Percentiles rank a stretch among this genome's conserved stretches.
phyloP scores from a whole-genome alignment of 53 echinoderm and acorn worm genomes.

The Paracentrotus lividus region DNA sequence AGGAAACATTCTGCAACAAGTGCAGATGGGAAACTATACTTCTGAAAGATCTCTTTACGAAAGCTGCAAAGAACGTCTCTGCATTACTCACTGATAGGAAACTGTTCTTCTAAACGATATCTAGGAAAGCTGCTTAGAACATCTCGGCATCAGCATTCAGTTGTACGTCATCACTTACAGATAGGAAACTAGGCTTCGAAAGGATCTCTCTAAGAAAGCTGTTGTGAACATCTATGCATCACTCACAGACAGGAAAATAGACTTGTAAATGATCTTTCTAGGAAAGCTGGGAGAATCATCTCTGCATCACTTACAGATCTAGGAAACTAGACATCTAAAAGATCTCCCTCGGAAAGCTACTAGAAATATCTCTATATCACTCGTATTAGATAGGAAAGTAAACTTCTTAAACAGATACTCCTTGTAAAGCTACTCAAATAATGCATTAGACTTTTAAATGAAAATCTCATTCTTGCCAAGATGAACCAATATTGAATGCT shows the following conservation, averaged over 20 bases:
- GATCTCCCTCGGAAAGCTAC: background rate
- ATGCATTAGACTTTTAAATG: too few relatives aligned
- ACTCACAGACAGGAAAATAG: background rate
- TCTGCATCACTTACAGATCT: background rate
- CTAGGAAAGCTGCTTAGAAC: slow-evolving; percentile 38
- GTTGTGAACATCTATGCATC: background rate
- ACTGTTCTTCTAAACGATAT: too few relatives aligned
- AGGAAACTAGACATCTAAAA: background rate
- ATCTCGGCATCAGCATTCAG: slow-evolving; percentile 30
- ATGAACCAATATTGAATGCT: too few relatives aligned
- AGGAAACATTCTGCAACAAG: too few relatives aligned
- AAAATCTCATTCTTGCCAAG: too few relatives aligned
- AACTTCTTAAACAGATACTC: background rate
- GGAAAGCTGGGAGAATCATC: background rate
- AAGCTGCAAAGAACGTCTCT: too few relatives aligned
- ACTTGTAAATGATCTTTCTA: background rate
- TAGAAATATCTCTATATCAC: too few relatives aligned
- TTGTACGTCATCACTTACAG: slow-evolving; percentile 18
- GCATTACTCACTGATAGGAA: too few relatives aligned
- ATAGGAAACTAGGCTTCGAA: slow-evolving; percentile 16
- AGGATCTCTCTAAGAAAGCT: background rate
- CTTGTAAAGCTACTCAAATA: background rate
- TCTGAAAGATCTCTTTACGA: background rate
- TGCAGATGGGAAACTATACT: background rate
- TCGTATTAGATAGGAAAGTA: too few relatives aligned